phyloP scores from a whole-genome alignment of 2,797 vertebrate genomes.

The Remorina albescens region DNA sequence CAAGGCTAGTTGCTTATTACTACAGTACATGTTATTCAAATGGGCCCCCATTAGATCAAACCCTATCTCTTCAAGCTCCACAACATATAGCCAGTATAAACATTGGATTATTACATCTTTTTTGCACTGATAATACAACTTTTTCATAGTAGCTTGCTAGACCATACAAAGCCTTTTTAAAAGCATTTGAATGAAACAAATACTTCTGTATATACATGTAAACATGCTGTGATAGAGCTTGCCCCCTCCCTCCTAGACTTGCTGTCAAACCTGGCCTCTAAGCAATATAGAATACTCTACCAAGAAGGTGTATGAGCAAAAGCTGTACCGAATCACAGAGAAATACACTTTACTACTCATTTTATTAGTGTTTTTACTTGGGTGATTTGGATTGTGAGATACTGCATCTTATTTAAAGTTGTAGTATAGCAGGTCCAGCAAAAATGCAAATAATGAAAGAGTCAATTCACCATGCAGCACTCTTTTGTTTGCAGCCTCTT shows the following conservation, averaged over 20 bases:
- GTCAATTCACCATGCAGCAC: slow-evolving; percentile 30
- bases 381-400: neutral
- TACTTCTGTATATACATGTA: too few relatives aligned
- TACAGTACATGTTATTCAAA: neutral
- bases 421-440: neutral
- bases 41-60: neutral
- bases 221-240: too few relatives aligned
- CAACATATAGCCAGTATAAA: neutral
- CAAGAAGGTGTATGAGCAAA: neutral
- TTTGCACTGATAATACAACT: neutral
- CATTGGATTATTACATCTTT: neutral
- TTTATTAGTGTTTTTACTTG: neutral
- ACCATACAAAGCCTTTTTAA: neutral
- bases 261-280: neutral
- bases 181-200: neutral
- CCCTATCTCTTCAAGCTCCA: neutral
- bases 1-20: too few relatives aligned
- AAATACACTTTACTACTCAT: too few relatives aligned
- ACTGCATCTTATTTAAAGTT: neutral
- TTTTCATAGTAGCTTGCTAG: neutral
- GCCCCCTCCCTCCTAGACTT: neutral
- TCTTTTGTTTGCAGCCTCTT: slow-evolving; percentile 35
- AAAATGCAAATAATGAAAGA: neutral
- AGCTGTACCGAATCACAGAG: neutral
- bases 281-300: neutral